Evolutionary conservation across 2,797 vertebrate genomes (phyloP), one percentile per base, ranked within the genome.

Genomic region (Tragopan temminckii): DNA sequence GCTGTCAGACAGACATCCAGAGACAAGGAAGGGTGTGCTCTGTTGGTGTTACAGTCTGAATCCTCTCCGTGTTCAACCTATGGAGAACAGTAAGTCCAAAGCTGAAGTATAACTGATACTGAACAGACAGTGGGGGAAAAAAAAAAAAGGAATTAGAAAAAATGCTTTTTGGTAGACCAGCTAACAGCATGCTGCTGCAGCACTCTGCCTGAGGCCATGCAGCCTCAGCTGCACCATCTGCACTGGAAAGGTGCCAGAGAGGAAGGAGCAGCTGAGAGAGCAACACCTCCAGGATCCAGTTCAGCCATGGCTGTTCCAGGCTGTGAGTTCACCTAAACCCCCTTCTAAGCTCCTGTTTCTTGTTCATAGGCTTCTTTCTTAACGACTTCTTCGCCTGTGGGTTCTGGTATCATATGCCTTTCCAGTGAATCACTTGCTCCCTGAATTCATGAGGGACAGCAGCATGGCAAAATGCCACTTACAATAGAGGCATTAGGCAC

Each of bases 141-240:
- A 29, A 14, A 19, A 21, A 50, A 24, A 38, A 5, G 9, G 14
- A 38, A 13, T n/a, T 14, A 25, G 17, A 61, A 3, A 80, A 68
- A 64, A 42, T 15, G 29, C 19, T 63, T 76, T 93, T 80, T 84
- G 82, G 74, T 76, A 89, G 78, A 24, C 85, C 70, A 94, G 91
- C 85, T 90, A 92, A 36, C 62, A 90, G 17, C 72, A 45, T 8
- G 55, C 70, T 91, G 79, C 91, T 95, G 72, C 91, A 91, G 38
- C 35, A 36, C 43, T 50, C 64, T 86, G 88, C 94, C 94, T 86
- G 63, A 13, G 91, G 95, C 88, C 74, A 79, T 6, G 33, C 77
- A 96, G 91, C 55, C 70, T 89, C 88, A 88, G 85, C 91, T 92
- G 77, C 94, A 93, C 88, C 93, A 93, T 81, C 94, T 92, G 94